Base-by-base conservation (phyloP, 2,113 vertebrate genomes). In the Brachypteracias leptosomus region DNA sequence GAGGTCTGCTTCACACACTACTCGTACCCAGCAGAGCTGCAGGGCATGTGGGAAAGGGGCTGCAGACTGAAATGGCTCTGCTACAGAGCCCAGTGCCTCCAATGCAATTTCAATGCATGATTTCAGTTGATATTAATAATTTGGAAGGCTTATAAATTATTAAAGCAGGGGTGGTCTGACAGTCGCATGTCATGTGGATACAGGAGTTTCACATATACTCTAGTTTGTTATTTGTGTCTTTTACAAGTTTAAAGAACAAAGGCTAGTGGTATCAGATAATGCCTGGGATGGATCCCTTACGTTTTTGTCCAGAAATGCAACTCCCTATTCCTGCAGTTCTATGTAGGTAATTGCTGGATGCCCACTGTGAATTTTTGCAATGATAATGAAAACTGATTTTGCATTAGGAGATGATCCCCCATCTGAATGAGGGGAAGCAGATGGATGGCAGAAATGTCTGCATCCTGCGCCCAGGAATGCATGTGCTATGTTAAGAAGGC, bases 1-100 rank as follows among this genome's bases (percentile, higher is more conserved):
- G 7, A 55, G 35, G 28, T 58, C 29, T 3, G 1, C 13, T 44
- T 44, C 44, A 7, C 4, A 1, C 0, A 1, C 38, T 51, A 29
- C 31, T 8, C 47, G 25, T 15, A 20, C 44, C 40, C 86, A 62
- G 61, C 28, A 40, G 74, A 58, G 36, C 55, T 47, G 5, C 59
- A 20, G 61, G 57, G n/a, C 11, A 2, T 0, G 3, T 31, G 55
- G 28, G 38, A 63, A 58, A 51, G 42, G 46, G 51, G 16, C 22
- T 49, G 6, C 49, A 15, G 36, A 15, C 28, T n/a, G 65, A 31
- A 38, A 7, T 3, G 59, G n/a, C 44, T 85, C 58, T 61, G 40
- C 33, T 35, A 40, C n/a, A 71, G 58, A 87, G 59, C 40, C n/a
- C 25, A 28, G 67, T 36, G 71, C 55, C 46, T 90, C 66, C 46